Evolutionary conservation across 2,888 invertebrate species (phyloP), one percentile per base, ranked within the genome.

Genomic region (Aporophyla lueneburgensis): DNA sequence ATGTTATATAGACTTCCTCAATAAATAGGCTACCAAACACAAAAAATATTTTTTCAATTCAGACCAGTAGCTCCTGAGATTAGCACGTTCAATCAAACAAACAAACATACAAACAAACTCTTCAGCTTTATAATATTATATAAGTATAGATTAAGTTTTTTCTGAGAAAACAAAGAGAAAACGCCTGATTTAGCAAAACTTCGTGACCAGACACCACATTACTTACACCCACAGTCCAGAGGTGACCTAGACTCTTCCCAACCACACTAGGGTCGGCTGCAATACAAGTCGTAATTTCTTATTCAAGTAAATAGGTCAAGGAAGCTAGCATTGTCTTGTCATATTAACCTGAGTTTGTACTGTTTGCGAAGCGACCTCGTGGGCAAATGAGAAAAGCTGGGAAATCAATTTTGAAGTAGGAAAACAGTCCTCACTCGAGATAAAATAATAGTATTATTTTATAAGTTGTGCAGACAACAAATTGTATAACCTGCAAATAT

Each of bases 271-370:
- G 27, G 46, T 61, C 58, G 19, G 9, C 46, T 51, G 53, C 46
- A 68, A 33, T n/a, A 53, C 56, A 49, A 46, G 40, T 16, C 27
- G 46, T 63, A 54, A 58, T 27, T 58, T 53, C 53, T 68, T 68
- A 9, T 53, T 63, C 78, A 65, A 83, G 33, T 2, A 84, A 66
- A 66, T 81, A 69, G 80, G 80, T 81, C 81, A 81, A 79, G 83
- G 84, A 56, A 72, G 24, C 12, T 27, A 33, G 43, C 51, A 51
- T 68, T 78, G 51, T 79, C 54, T 66, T 72, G 80, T 56, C 5
- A 43, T 40, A 68, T 69, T 84, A 84, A 51, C 49, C 68, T 61
- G 24, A 53, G 71, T 51, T 27, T 59, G 27, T 68, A 56, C n/a
- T 54, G 66, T 54, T 54, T 33, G 33, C 16, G 14, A 33, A 27